These are phyloP conservation scores for Anas georgica DNA, from an alignment of 2,797 vertebrate genomes.

Conservation along the genomic window DNA sequence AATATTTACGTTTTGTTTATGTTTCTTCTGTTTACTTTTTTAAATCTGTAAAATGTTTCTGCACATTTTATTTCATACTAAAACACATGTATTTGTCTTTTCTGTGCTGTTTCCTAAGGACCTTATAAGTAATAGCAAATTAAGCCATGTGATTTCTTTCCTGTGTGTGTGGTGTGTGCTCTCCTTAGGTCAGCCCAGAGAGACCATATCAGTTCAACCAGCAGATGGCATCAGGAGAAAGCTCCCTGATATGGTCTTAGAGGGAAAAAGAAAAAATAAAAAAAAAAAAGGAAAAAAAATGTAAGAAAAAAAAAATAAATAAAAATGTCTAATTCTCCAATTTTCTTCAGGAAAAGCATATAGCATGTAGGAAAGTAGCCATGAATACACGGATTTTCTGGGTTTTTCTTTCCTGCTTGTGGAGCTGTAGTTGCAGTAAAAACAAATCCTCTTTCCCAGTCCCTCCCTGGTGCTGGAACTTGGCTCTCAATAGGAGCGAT, in stretches of 20 bases:
- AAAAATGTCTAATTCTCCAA: no score
- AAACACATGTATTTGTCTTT: background rate
- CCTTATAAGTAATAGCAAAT: background rate
- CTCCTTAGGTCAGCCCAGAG: background rate
- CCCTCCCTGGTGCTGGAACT: background rate
- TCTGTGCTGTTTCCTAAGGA: background rate
- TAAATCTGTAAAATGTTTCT: background rate
- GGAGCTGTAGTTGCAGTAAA: background rate
- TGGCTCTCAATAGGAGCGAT: background rate
- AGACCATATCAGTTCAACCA: background rate
- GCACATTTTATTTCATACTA: background rate
- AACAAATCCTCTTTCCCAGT: background rate
- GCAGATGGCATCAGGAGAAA: constrained; percentile 35
- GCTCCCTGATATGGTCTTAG: background rate
- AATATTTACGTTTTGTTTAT: background rate
- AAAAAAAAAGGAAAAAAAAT: no score
- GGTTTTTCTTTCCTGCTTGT: background rate
- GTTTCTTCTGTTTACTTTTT: background rate
- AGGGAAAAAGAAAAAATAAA: background rate
- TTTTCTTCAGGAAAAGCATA: accelerated
- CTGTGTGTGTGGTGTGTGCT: accelerated
- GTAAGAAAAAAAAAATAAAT: no score
- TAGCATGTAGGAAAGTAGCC: accelerated
- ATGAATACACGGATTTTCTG: accelerated
- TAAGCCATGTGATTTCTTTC: background rate